These are phyloP conservation scores for Odontomyia ornata DNA, from an alignment of 2,888 invertebrate species.

Conservation along the genomic window DNA sequence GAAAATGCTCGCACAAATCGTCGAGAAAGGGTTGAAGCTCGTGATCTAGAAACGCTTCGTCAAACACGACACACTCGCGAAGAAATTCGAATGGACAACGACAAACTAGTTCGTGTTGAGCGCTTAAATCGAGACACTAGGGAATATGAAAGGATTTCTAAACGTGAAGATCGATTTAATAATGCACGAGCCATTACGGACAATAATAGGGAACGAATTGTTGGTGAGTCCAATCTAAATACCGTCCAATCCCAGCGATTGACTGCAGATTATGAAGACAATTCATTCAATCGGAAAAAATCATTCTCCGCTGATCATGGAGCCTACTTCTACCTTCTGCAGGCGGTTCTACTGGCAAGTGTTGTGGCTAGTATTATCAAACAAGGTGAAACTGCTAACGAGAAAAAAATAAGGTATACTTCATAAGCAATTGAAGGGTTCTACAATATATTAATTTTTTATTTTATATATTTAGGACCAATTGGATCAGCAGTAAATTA, in stretches of 20 bases:
- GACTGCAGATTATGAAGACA: no score
- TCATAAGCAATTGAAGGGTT: background rate
- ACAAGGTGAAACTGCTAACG: background rate
- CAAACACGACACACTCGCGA: background rate
- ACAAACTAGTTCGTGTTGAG: background rate
- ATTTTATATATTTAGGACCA: conserved; percentile 3
- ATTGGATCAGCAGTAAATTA: conserved; percentile 15
- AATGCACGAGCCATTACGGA: no score
- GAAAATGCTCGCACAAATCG: no score
- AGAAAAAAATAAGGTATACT: conserved; percentile 31
- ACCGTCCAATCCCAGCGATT: no score
- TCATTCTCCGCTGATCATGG: background rate
- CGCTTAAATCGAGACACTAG: background rate
- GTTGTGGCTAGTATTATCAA: background rate
- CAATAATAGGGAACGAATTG: no score
- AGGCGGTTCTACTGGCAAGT: conserved; percentile 9
- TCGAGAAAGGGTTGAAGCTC: no score
- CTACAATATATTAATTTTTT: background rate
- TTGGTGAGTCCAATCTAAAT: no score
- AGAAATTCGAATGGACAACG: background rate
- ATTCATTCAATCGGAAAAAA: background rate
- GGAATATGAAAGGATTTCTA: no score
- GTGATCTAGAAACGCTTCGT: no score
- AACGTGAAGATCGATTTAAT: no score
- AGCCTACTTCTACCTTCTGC: background rate